Evolutionary conservation across 92 coral and sea anemone species (phyloP).

Genomic region (Phenganax marumi): DNA sequence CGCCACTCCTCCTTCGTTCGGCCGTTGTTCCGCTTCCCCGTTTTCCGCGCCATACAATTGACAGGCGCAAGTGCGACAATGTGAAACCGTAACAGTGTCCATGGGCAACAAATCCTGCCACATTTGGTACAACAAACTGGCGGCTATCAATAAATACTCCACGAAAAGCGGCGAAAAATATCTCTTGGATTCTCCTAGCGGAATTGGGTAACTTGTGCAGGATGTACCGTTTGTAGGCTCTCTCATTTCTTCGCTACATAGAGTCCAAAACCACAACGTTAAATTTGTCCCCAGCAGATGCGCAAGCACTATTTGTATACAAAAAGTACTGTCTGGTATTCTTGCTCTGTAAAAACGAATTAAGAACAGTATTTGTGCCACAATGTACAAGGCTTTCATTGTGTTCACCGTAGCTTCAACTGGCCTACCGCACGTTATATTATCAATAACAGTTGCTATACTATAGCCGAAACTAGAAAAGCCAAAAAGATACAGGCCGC

Average conservation of each 20-base stretch:
- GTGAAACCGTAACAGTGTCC: neutral
- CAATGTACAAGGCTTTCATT: neutral
- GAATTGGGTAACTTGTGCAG: neutral
- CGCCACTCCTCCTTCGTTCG: no score
- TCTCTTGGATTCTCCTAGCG: neutral
- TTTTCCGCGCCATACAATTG: neutral
- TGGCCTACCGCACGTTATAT: neutral
- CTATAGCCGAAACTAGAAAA: neutral
- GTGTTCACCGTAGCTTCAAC: neutral
- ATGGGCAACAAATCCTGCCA: neutral
- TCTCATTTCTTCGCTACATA: neutral
- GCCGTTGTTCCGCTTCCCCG: neutral
- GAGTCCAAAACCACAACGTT: slow-evolving; percentile 10
- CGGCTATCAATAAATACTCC: slow-evolving; percentile 17
- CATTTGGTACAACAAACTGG: slow-evolving; percentile 23
- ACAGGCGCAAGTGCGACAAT: neutral
- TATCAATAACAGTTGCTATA: neutral
- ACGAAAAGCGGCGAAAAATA: slow-evolving; percentile 5
- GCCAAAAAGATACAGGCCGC: neutral
- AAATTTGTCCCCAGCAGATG: slow-evolving; percentile 33
- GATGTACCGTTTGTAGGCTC: neutral
- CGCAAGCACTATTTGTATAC: slow-evolving; percentile 3
- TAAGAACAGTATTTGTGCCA: slow-evolving; percentile 10
- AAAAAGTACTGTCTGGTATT: neutral
- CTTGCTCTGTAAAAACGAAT: neutral